Conservation (phyloP, 2,888 invertebrate genomes). For the Drosophila anomalata region DNA sequence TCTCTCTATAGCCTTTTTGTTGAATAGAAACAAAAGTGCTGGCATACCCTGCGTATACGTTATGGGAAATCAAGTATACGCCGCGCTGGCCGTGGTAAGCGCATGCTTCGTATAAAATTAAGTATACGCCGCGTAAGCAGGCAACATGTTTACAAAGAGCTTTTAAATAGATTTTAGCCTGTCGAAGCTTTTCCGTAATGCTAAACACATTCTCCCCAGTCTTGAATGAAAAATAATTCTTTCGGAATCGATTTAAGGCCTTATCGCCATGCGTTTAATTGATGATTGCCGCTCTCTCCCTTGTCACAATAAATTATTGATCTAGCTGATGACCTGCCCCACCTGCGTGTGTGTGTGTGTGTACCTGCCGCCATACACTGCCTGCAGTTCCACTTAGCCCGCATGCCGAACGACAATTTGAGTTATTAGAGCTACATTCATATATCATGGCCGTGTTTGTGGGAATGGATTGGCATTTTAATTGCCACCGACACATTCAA, state of each 20-base stretch:
- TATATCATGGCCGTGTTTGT: conserved; percentile 54
- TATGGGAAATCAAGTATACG: conserved; percentile 18
- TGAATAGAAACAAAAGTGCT: not conserved
- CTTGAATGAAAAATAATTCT: no score
- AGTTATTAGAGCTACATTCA: conserved; percentile 57
- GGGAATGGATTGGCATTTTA: conserved; percentile 58
- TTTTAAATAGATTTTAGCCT: no score
- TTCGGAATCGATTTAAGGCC: not conserved
- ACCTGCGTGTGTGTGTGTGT: not conserved
- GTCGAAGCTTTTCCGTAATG: no score
- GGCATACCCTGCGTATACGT: conserved; percentile 22
- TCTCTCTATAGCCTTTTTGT: conserved; percentile 4
- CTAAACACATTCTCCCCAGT: no score
- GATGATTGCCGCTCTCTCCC: conserved; percentile 15
- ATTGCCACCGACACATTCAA: conserved; percentile 55
- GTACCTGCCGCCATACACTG: not conserved
- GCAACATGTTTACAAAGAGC: not conserved
- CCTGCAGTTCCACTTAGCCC: conserved; percentile 12
- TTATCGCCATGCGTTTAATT: conserved; percentile 24
- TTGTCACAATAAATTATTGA: conserved; percentile 61
- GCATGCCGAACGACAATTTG: conserved; percentile 46
- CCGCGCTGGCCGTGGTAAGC: not conserved
- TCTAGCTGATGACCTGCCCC: conserved; percentile 16
- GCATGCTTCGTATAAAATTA: not conserved
- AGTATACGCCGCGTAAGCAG: not conserved